A percentile compares a stretch with the other conserved stretches of the same genome.
Evolutionary conservation across 2,888 invertebrate genomes (phyloP).

Genomic region (Cancer borealis): DNA sequence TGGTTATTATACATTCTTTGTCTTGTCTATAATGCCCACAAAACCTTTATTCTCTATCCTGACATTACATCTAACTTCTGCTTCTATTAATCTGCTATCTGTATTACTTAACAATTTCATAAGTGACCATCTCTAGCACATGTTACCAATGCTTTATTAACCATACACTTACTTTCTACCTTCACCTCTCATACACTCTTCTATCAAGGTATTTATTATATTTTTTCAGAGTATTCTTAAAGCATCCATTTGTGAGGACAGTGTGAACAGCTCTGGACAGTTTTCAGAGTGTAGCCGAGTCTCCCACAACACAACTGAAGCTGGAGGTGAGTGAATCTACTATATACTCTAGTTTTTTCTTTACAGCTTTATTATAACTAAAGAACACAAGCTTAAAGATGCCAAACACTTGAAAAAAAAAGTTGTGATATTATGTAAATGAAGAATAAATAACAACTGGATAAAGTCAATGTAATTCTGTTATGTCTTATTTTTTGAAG

Average conservation of each 20-base stretch:
- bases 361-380: background rate
- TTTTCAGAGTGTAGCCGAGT: background rate
- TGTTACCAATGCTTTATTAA: background rate
- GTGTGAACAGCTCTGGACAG: constrained; percentile 31
- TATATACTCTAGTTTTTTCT: background rate
- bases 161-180: too few relatives aligned
- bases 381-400: background rate
- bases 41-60: background rate
- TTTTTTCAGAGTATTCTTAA: constrained; percentile 58
- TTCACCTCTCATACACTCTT: background rate
- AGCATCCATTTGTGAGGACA: constrained; percentile 33
- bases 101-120: background rate
- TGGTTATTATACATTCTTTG: too few relatives aligned
- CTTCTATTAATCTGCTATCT: background rate
- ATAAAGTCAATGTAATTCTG: too few relatives aligned
- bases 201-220: background rate
- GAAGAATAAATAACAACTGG: too few relatives aligned
- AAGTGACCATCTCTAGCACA: background rate
- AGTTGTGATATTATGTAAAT: background rate
- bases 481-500: too few relatives aligned
- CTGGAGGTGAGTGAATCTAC: constrained; percentile 36
- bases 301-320: constrained; percentile 24
- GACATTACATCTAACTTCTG: background rate
- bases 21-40: too few relatives aligned
- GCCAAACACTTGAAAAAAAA: background rate